phyloP scores from a whole-genome alignment of 2,797 vertebrate genomes.

The Lepilemur ruficaudatus region DNA sequence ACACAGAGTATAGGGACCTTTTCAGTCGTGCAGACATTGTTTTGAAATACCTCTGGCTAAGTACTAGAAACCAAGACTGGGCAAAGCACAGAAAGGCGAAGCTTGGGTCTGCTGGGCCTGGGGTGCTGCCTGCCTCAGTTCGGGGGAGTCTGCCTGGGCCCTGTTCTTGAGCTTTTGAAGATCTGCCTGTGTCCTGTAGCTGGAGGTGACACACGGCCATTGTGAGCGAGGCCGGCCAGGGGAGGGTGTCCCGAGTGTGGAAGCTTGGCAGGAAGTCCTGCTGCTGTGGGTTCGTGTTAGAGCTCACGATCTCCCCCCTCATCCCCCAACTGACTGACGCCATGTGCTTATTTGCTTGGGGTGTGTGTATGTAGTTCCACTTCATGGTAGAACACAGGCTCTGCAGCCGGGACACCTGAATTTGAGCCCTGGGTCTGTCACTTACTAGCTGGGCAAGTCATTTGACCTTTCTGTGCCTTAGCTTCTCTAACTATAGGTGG shows the following conservation, averaged over 20 bases:
- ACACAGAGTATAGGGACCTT: not conserved
- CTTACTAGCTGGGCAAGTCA: not conserved
- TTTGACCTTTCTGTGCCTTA: not conserved
- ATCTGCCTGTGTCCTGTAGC: not conserved
- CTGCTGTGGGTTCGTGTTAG: not conserved
- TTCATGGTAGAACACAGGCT: not conserved
- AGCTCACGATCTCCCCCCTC: accelerated
- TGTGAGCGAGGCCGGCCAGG: not conserved
- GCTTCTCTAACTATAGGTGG: not conserved
- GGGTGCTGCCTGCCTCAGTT: not conserved
- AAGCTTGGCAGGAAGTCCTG: not conserved
- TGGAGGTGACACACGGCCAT: accelerated
- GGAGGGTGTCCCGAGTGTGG: not conserved
- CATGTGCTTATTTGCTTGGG: not conserved
- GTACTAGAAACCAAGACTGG: not conserved
- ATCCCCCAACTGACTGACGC: accelerated
- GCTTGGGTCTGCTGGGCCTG: not conserved
- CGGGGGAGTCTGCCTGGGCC: accelerated
- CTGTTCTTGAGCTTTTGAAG: not conserved
- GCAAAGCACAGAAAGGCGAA: not conserved
- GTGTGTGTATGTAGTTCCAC: not conserved
- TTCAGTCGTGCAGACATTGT: not conserved
- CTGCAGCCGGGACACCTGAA: not conserved
- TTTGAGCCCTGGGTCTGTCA: not conserved
- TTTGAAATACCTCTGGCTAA: not conserved